These are phyloP conservation scores for Lonchura striata DNA, from an alignment of 2,113 vertebrate genomes.

Conservation along the genomic window DNA sequence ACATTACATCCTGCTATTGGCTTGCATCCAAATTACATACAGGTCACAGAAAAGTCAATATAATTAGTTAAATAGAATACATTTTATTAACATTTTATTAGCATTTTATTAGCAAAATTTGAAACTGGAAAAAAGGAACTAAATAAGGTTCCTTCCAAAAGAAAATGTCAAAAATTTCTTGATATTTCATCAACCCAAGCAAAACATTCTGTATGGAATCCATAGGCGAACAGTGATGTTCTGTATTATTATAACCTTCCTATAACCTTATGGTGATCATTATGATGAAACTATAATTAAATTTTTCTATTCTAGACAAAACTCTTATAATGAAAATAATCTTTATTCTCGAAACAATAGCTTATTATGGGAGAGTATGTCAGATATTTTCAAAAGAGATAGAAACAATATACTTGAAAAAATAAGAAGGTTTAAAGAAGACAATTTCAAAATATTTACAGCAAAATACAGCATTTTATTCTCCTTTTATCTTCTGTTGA, in stretches of 20 bases:
- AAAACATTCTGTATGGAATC: neutral
- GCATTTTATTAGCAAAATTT: neutral
- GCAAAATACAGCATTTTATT: neutral
- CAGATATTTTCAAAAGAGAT: neutral
- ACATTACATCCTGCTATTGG: neutral
- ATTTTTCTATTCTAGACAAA: neutral
- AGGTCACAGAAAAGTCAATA: neutral
- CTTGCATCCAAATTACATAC: neutral
- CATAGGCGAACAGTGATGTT: neutral
- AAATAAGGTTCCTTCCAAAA: neutral
- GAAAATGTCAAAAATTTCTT: neutral
- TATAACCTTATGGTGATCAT: neutral
- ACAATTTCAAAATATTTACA: neutral
- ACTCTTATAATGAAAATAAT: neutral
- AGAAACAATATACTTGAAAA: neutral
- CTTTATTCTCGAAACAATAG: neutral
- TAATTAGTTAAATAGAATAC: neutral
- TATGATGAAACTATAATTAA: neutral
- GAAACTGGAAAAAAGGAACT: neutral
- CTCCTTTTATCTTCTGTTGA: neutral
- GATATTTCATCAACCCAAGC: neutral
- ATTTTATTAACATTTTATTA: neutral
- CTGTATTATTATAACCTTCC: neutral
- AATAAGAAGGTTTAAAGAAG: neutral
- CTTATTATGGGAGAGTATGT: neutral